These are phyloP conservation scores for Ibycter americanus DNA, from an alignment of 2,797 vertebrate species.

Conservation along the genomic window DNA sequence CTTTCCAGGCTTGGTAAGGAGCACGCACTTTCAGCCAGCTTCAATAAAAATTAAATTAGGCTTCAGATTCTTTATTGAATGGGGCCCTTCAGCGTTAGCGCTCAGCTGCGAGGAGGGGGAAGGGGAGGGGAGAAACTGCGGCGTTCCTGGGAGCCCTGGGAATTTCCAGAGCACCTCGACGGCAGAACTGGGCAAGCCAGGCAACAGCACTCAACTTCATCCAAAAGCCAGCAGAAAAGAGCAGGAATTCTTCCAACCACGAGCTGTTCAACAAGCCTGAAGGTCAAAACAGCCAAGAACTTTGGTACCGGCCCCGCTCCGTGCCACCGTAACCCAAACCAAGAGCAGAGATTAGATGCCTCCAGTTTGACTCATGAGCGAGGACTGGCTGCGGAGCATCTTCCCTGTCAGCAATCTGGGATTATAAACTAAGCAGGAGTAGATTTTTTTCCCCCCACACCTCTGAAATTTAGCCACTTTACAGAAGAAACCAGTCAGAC, in stretches of 20 bases:
- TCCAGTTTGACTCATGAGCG: accelerated
- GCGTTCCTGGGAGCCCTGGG: background rate
- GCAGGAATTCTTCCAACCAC: accelerated
- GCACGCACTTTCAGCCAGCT: background rate
- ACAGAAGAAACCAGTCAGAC: background rate
- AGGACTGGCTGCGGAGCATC: background rate
- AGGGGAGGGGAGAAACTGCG: background rate
- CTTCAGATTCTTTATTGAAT: background rate
- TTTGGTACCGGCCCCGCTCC: accelerated
- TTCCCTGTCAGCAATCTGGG: background rate
- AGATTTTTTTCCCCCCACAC: accelerated
- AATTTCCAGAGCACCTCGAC: background rate
- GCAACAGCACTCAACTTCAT: background rate
- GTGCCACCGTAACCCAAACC: background rate
- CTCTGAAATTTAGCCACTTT: background rate
- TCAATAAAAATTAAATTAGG: background rate
- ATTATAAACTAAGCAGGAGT: background rate
- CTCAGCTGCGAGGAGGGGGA: background rate
- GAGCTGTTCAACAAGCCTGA: accelerated
- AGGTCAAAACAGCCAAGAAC: background rate
- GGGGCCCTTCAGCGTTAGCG: background rate
- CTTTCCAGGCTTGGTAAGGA: background rate
- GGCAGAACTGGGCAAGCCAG: background rate
- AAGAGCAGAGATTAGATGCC: background rate
- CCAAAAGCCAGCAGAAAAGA: accelerated